Evolutionary conservation across 2,797 vertebrate genomes (phyloP), one percentile per base, ranked within the genome.

Genomic region (Heliangelus exortis): DNA sequence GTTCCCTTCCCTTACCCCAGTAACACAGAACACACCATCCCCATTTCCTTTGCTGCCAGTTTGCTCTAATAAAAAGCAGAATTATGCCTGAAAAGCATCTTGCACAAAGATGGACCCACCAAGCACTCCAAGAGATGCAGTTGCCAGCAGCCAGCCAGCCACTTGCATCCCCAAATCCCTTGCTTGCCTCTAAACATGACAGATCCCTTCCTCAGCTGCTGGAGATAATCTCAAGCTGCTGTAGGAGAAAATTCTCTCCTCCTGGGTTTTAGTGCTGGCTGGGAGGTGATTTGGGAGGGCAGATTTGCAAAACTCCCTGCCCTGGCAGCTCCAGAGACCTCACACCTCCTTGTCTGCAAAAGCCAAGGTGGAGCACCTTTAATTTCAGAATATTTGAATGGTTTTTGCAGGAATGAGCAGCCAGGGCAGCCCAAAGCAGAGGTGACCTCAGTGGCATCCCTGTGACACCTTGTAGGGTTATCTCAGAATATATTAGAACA

Each of bases 11-110:
- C 74, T 89, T 90, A 41, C 41, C 94, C 87, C 83, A 75, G 69
- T 96, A 96, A 96, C 63, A 59, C 84, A 71, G 50, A 94, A 91
- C 84, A 93, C 83, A 92, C 87, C 63, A 65, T 61, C 71, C 48
- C 29, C 14, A 29, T 78, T 89, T 92, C 78, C 75, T 91, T 85
- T 23, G 1, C 63, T 90, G 93, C 90, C 95, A 95, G 90, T 89
- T 78, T 95, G 73, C 71, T 90, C 54, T 96, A 96, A 97, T 94
- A 92, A 92, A 84, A 97, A 96, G 84, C 95, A 97, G 92, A 88
- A 76, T 54, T 78, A 82, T 75, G 92, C 87, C 84, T 94, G 76
- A 89, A 93, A 95, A 94, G 86, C 83, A 50, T n/a, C 57, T 72
- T 89, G 73, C 39, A 71, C 54, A 45, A 90, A 95, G 87, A 94